phyloP scores from a whole-genome alignment of 1,140 invertebrate species.

The Bicyclus anynana region DNA sequence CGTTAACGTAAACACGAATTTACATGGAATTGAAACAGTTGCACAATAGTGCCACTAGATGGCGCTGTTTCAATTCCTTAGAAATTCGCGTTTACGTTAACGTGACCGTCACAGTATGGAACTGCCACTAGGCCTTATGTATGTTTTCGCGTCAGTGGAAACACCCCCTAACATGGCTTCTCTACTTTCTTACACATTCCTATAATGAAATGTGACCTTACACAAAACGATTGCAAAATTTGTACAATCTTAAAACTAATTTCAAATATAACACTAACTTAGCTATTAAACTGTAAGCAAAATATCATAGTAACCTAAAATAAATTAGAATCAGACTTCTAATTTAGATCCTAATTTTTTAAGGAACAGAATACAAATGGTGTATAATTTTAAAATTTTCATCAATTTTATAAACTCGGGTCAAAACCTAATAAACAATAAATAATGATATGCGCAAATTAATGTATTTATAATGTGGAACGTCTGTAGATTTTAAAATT shows the following conservation, averaged over 20 bases:
- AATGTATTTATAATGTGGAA: constrained; percentile 58
- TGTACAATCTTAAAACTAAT: constrained; percentile 38
- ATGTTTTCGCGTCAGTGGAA: too few species aligned
- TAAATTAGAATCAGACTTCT: constrained; percentile 75
- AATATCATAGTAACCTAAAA: constrained; percentile 37
- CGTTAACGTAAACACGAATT: too few species aligned
- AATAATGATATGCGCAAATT: constrained; percentile 46
- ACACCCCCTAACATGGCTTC: background rate
- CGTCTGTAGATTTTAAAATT: constrained; percentile 47
- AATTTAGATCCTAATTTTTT: constrained; percentile 58
- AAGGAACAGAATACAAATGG: constrained; percentile 49
- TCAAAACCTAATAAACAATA: constrained; percentile 57
- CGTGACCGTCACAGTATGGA: too few species aligned
- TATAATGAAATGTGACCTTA: constrained; percentile 26
- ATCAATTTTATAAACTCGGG: constrained; percentile 34
- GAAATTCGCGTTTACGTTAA: too few species aligned
- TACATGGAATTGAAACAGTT: too few species aligned
- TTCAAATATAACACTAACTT: constrained; percentile 28
- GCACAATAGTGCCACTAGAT: too few species aligned
- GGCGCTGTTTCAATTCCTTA: too few species aligned
- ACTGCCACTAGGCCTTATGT: too few species aligned
- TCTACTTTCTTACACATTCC: constrained; percentile 5
- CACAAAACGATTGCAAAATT: constrained; percentile 26
- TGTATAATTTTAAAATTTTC: constrained; percentile 35
- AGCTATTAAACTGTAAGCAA: constrained; percentile 31